Evolutionary conservation across 2,113 vertebrate genomes (phyloP), one percentile per base, ranked within the genome.

Genomic region (Tor tambroides): DNA sequence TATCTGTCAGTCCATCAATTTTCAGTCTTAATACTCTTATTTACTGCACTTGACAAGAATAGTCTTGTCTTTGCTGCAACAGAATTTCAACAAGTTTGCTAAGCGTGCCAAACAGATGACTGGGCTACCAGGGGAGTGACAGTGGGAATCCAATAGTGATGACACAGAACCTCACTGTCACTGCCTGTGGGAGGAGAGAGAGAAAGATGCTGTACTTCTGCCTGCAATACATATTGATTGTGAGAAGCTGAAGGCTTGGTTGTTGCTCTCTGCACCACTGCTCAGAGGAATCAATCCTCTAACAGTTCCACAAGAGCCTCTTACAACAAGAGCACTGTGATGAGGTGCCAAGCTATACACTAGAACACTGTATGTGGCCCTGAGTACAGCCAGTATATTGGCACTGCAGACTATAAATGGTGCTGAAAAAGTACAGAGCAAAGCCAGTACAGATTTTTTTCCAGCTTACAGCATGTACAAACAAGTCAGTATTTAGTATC

Each of bases 201-300:
- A 26, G 59, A 83, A 78, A 51, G 59, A 76, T 41, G 85, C 88
- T 85, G 82, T 32, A 71, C 54, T 87, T 85, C 61, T 74, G 85
- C 74, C 49, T 89, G 83, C 72, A 87, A 51, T 51, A 61, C 17
- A 75, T 89, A 87, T 81, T 87, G 84, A 80, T 88, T 87, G 77
- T 11, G 61, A 67, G 85, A 0, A 0, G 75, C 35, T 72, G 86
- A 89, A 88, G 65, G 67, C 56, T 74, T 85, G 82, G 87, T 86
- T 65, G 85, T 81, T 80, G 78, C 71, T 80, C 87, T 85, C 85
- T 89, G 90, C 54, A 4, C 76, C 81, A 85, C 80, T 84, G 82
- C 91, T 85, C 61, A 43, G 1, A 32, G 0, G 54, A 86, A 91
- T 90, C 83, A 86, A 84, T 86, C 30, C 67, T 77, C 79, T 87